Evolutionary conservation across 2,888 invertebrate species (phyloP).

Genomic region (Sarcophaga carnaria): DNA sequence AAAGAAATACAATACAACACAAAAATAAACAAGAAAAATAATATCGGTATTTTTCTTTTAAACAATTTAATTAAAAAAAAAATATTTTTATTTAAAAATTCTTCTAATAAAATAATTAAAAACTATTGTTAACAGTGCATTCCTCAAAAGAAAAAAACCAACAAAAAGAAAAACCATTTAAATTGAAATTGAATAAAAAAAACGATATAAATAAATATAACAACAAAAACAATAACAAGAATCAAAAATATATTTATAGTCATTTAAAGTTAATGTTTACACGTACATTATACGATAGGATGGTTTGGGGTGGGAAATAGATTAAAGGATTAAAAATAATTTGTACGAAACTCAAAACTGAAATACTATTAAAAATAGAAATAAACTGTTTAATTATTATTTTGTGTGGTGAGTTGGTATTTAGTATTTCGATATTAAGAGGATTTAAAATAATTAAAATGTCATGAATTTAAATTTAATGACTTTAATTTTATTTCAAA

Average conservation of each 20-base stretch:
- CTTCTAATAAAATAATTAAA: conserved; percentile 14
- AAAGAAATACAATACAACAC: conserved; percentile 9
- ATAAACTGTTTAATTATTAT: conserved; percentile 71
- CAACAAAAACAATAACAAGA: not conserved
- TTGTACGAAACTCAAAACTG: not conserved
- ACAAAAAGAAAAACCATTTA: not conserved
- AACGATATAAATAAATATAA: conserved; percentile 40
- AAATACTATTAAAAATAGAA: not conserved
- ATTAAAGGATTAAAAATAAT: conserved; percentile 40
- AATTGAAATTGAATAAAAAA: conserved; percentile 1
- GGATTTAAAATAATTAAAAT: conserved; percentile 71
- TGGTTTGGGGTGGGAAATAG: not conserved
- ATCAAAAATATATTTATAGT: not conserved
- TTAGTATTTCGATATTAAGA: conserved; percentile 53
- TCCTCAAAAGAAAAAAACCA: conserved; percentile 42
- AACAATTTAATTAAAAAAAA: conserved; percentile 37
- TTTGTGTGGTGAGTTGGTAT: conserved; percentile 81
- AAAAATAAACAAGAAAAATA: conserved; percentile 35
- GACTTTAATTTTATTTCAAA: conserved; percentile 21
- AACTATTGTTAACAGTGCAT: conserved; percentile 60
- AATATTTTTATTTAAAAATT: not conserved
- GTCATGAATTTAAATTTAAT: conserved; percentile 56
- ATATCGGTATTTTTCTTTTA: not conserved
- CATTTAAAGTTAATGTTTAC: conserved; percentile 35
- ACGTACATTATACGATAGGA: conserved; percentile 15